Evolutionary conservation across 2,797 vertebrate genomes (phyloP).

Genomic region (Acanthis flammea): DNA sequence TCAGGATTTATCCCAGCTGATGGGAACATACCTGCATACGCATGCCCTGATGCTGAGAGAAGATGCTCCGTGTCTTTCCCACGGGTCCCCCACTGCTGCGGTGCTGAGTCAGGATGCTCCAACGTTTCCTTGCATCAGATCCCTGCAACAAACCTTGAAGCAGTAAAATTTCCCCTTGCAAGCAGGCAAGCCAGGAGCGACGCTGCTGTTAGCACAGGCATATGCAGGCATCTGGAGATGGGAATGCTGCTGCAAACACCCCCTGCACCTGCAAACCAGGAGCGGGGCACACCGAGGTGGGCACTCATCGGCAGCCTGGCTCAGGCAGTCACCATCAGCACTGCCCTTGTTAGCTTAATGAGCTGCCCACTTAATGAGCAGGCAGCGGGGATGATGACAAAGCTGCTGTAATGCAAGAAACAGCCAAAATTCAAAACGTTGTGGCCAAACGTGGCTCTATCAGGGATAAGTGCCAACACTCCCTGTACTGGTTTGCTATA

Average conservation of each 20-base stretch:
- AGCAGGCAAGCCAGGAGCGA: not conserved
- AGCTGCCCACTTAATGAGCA: constrained; percentile 25
- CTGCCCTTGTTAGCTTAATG: not conserved
- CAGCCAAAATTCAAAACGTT: not conserved
- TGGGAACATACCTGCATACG: not conserved
- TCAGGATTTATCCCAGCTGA: not conserved
- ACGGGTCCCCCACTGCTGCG: not conserved
- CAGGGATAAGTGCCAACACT: not conserved
- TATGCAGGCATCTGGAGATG: not conserved
- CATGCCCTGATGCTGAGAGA: not conserved
- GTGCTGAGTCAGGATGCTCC: constrained; percentile 13
- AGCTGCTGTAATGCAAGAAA: not conserved
- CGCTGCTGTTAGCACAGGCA: not conserved
- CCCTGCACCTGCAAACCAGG: not conserved
- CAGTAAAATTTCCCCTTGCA: not conserved
- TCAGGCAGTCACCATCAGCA: not conserved
- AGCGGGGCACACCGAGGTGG: rapidly evolving
- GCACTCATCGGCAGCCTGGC: not conserved
- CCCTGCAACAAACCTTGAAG: constrained; percentile 1
- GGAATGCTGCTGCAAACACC: not conserved
- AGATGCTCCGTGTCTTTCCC: not conserved
- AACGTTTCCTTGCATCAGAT: not conserved
- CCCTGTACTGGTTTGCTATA: not conserved
- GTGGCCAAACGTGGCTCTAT: not conserved
- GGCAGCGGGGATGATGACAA: not conserved